Evolutionary conservation across 1,140 invertebrate genomes (phyloP).

Genomic region (roundworm (Caenorhabditis elegans)): WBcel235 BX284604.4:9513501-9514000

Average conservation of each 20-base stretch:
- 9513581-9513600: not conserved
- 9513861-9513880: not conserved
- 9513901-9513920: not conserved
- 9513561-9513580: not conserved
- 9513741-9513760: slow-evolving; percentile 22
- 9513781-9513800: not conserved
- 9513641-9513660: not conserved
- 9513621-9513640: not conserved
- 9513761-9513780: not conserved
- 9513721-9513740: slow-evolving; percentile 32
- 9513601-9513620: not conserved
- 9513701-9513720: not conserved
- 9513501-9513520: not conserved
- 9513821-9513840: not conserved
- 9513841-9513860: not conserved
- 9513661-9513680: slow-evolving; percentile 23
- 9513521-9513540: not conserved
- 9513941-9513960: not conserved
- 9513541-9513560: not conserved
- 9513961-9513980: not conserved
- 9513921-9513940: not conserved
- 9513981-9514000: slow-evolving; percentile 17
- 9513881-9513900: not conserved
- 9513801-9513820: slow-evolving; percentile 24
- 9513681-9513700: not conserved